Base-by-base conservation (phyloP, 2,113 vertebrate genomes). In the Marcusenius ussheri region DNA sequence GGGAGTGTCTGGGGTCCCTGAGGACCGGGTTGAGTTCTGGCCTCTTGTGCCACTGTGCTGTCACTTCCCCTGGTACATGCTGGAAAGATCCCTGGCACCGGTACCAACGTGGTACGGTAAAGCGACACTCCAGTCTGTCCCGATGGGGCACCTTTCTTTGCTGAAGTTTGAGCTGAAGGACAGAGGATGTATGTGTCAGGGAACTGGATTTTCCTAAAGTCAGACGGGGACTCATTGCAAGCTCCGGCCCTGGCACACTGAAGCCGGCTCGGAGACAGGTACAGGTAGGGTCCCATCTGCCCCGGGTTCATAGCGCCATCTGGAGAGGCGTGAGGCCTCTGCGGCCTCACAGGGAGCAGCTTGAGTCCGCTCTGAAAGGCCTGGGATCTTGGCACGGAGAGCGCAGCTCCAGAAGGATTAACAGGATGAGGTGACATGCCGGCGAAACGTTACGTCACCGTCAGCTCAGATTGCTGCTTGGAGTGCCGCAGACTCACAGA, bases 321-420 rank as follows among this genome's bases (percentile, higher is more conserved):
- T 62, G 42, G 51, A 88, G 53, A 62, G 17, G 56, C 10, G 47
- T 42, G 74, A 49, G 89, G 89, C 87, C 91, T 15, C 88, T 80
- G 88, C 88, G 46, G 53, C 84, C 86, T 47, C 66, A 6, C 19
- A 74, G 89, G 46, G 89, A 88, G 74, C 89, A 88, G 89, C 89
- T 80, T 83, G 83, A 89, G 83, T n/a, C 47, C 31, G 39, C 87
- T 77, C 86, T 13, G 4, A 89, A 88, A 88, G 91, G 77, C 50
- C 31, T n/a, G 51, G 53, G 24, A 7, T 62, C 47, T 91, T 90
- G 88, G 89, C 89, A 88, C n/a, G 4, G 19, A 2, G 50, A 19
- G 62, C 39, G 8, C 50, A 11, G 39, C 13, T 89, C 89, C 90
- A 91, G 89, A 91, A 84, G 90, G 91, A 66, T 74, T 19, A 87